A percentile compares a stretch with the other conserved stretches of the same genome.
Conservation (phyloP, 2,113 vertebrate genomes). For the Sorex fumeus region DNA sequence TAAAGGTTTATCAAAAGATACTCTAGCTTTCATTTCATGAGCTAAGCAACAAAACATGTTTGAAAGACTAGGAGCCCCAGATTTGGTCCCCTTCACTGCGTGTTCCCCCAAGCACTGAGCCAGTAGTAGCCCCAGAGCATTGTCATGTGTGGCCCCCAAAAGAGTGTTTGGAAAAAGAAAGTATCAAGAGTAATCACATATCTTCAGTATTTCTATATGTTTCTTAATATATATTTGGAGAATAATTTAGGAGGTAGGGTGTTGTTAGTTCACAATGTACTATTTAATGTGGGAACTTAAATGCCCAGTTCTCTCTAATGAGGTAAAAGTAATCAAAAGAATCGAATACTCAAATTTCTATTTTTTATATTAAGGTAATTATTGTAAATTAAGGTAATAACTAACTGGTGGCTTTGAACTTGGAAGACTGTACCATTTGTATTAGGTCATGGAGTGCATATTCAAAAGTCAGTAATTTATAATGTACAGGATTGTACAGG, state of each 20-base stretch:
- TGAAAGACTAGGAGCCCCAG: background rate
- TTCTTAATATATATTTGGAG: constrained; percentile 8
- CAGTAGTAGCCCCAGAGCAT: no score
- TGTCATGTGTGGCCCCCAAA: no score
- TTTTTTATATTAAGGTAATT: no score
- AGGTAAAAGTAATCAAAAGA: constrained; percentile 4
- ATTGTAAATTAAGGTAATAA: no score
- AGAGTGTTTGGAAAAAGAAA: constrained; percentile 6
- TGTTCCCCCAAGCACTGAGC: no score
- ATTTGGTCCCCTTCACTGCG: no score
- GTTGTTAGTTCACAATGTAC: background rate
- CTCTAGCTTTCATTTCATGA: constrained; percentile 66
- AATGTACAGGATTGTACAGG: background rate
- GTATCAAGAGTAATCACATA: background rate
- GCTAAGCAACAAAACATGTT: constrained; percentile 53
- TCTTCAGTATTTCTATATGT: background rate
- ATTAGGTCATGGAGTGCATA: background rate
- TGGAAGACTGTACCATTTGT: background rate
- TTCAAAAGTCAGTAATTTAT: background rate
- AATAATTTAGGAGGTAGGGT: background rate
- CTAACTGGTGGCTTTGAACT: background rate
- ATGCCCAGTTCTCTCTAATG: background rate
- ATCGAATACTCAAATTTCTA: background rate
- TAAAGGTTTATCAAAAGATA: constrained; percentile 80
- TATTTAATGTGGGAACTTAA: background rate